A percentile compares a stretch with the other conserved stretches of the same genome.
Evolutionary conservation across 2,888 invertebrate species (phyloP).

Genomic region (Drosophila gaucha): DNA sequence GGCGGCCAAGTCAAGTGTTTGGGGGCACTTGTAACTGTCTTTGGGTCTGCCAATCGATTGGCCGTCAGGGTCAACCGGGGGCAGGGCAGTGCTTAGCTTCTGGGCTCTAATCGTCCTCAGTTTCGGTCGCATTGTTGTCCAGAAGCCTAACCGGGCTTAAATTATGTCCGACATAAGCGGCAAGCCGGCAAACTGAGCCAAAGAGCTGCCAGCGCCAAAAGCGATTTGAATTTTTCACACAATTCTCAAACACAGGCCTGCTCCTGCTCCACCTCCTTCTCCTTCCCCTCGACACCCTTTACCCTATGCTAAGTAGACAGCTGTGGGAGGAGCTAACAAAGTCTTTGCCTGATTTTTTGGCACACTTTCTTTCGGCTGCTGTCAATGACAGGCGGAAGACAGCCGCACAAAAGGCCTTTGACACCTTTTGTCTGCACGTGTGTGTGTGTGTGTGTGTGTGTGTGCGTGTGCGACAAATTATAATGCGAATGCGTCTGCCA

Average conservation of each 20-base stretch:
- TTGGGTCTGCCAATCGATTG: slow-evolving; percentile 69
- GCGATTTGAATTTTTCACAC: slow-evolving; percentile 74
- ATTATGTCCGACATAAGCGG: slow-evolving; percentile 74
- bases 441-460: neutral
- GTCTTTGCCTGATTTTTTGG: slow-evolving; percentile 67
- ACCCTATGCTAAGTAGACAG: slow-evolving; percentile 3
- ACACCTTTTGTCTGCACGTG: slow-evolving; percentile 60
- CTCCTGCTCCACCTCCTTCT: neutral
- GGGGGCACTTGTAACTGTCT: slow-evolving; percentile 47
- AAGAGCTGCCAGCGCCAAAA: slow-evolving; percentile 65
- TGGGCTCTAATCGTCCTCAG: slow-evolving; percentile 45
- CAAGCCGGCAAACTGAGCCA: slow-evolving; percentile 42
- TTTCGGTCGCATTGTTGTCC: slow-evolving; percentile 50
- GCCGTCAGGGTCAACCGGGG: slow-evolving; percentile 70
- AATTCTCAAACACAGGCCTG: slow-evolving; percentile 25
- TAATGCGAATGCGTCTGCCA: slow-evolving; percentile 58
- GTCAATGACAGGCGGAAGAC: slow-evolving; percentile 69
- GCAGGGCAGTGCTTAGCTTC: slow-evolving; percentile 58
- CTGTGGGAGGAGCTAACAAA: slow-evolving; percentile 55
- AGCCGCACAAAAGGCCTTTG: slow-evolving; percentile 71
- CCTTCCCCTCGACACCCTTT: too few relatives aligned
- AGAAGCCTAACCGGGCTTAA: slow-evolving; percentile 65
- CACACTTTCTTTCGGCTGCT: slow-evolving; percentile 72
- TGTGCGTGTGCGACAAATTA: slow-evolving; percentile 51
- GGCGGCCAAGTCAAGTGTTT: slow-evolving; percentile 61